phyloP scores from a whole-genome alignment of 2,797 vertebrate genomes.

The Coluber constrictor region DNA sequence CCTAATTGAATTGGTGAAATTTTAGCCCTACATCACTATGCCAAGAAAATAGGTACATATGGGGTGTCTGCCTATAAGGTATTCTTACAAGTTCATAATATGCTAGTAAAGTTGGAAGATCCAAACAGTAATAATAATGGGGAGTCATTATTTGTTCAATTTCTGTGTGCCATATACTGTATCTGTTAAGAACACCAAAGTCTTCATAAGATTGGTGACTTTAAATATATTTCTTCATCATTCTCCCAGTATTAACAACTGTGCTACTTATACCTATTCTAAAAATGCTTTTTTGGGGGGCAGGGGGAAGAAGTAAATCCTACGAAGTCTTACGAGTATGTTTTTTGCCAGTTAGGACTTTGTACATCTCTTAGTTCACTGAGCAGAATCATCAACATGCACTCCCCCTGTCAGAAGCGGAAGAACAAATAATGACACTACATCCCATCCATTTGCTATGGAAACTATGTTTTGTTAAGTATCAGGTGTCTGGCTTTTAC shows the following conservation, averaged over 20 bases:
- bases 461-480: conserved; percentile 66
- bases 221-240: background rate
- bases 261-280: background rate
- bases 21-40: background rate
- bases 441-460: conserved; percentile 54
- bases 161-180: background rate
- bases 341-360: background rate
- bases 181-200: background rate
- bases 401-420: conserved; percentile 8
- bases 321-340: background rate
- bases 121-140: background rate
- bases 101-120: background rate
- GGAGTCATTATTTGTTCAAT: background rate
- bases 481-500: conserved; percentile 61
- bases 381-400: conserved; percentile 33
- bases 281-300: background rate
- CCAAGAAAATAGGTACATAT: background rate
- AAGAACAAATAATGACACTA: conserved; percentile 57
- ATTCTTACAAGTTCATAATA: background rate
- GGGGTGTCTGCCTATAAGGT: background rate
- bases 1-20: background rate
- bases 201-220: background rate
- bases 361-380: conserved; percentile 2
- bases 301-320: background rate
- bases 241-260: background rate